Evolutionary conservation across 2,888 invertebrate species (phyloP).

Genomic region (Chydorus sphaericus): DNA sequence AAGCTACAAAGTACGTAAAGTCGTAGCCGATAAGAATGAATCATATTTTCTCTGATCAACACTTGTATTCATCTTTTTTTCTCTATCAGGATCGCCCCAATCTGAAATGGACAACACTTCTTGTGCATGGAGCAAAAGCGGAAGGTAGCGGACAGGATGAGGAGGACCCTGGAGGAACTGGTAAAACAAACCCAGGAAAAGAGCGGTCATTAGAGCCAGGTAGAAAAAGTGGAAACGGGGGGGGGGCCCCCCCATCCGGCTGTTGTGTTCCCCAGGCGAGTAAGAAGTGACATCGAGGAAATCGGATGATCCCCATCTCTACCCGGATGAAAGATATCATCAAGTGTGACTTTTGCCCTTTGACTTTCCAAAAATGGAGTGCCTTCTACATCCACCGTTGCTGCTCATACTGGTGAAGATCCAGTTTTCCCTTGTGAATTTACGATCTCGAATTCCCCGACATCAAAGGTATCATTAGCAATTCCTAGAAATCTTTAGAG

Average conservation of each 20-base stretch:
- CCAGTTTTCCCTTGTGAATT: slow-evolving; percentile 5
- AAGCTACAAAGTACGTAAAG: too few relatives aligned
- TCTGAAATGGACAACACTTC: too few relatives aligned
- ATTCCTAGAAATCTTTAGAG: not conserved
- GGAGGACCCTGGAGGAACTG: too few relatives aligned
- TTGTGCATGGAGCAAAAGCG: too few relatives aligned
- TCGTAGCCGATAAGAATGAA: too few relatives aligned
- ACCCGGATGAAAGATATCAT: not conserved
- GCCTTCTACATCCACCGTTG: slow-evolving; percentile 11
- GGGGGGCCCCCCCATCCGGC: too few relatives aligned
- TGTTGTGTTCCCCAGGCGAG: not conserved
- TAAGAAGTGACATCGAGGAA: too few relatives aligned
- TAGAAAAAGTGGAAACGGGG: too few relatives aligned
- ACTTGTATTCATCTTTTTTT: too few relatives aligned
- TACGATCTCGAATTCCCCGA: slow-evolving; percentile 1
- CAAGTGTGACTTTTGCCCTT: slow-evolving; percentile 11
- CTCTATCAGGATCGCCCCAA: too few relatives aligned
- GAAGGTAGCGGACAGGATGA: too few relatives aligned
- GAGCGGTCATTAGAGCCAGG: not conserved
- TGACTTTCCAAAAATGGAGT: slow-evolving; percentile 11
- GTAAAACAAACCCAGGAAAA: not conserved
- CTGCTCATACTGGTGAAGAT: slow-evolving; percentile 4
- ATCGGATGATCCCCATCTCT: not conserved
- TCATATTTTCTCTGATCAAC: too few relatives aligned
- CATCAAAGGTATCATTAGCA: not conserved